phyloP scores from a whole-genome alignment of 2,888 invertebrate species.

The Deroplatys truncata region DNA sequence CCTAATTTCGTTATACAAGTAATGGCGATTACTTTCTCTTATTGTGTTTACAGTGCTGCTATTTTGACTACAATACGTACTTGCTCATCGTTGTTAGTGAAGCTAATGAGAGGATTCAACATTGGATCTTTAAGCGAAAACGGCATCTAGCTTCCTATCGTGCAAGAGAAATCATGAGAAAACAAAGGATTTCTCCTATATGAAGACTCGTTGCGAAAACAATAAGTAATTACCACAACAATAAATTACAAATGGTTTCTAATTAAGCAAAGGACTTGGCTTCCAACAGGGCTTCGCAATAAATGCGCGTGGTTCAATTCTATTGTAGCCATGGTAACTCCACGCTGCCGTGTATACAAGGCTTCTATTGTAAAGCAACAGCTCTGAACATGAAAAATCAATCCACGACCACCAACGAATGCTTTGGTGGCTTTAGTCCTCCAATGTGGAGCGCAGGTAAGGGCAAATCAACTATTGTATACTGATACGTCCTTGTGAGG shows the following conservation, averaged over 20 bases:
- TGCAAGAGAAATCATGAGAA: not conserved
- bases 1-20: too few relatives aligned
- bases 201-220: not conserved
- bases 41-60: too few relatives aligned
- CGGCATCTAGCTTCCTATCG: too few relatives aligned
- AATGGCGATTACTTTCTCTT: too few relatives aligned
- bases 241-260: slow-evolving; percentile 8
- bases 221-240: slow-evolving; percentile 4
- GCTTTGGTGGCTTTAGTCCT: not conserved
- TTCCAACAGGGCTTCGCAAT: slow-evolving; percentile 7
- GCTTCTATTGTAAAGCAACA: not conserved
- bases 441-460: not conserved
- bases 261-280: slow-evolving; percentile 3
- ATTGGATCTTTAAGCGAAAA: too few relatives aligned
- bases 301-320: not conserved
- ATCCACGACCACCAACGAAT: not conserved
- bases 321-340: not conserved
- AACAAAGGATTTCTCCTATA: not conserved
- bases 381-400: not conserved
- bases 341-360: not conserved
- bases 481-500: too few relatives aligned
- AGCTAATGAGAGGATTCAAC: too few relatives aligned
- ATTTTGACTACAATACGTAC: too few relatives aligned
- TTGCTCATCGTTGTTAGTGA: too few relatives aligned
- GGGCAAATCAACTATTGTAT: too few relatives aligned